Conservation (phyloP, 2,113 vertebrate genomes). For the Myiagra hebetior region DNA sequence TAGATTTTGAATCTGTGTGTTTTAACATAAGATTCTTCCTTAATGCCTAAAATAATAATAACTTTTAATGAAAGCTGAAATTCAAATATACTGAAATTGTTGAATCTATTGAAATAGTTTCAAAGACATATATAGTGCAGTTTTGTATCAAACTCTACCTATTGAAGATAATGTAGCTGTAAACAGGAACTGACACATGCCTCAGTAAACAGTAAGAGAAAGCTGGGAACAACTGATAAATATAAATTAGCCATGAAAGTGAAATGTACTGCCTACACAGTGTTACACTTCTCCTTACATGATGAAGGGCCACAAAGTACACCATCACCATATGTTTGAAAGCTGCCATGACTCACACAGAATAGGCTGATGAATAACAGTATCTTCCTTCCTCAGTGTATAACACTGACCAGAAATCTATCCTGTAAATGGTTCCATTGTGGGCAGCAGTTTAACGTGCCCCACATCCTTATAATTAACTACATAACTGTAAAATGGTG, state of each 20-base stretch:
- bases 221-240: background rate
- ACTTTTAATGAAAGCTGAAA: background rate
- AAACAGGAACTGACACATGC: background rate
- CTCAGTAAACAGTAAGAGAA: background rate
- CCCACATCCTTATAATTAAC: background rate
- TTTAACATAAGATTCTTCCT: background rate
- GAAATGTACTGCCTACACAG: slow-evolving; percentile 25
- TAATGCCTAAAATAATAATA: background rate
- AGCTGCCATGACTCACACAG: background rate
- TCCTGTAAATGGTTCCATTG: background rate
- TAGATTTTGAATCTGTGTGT: background rate
- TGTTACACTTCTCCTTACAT: background rate
- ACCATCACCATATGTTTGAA: background rate
- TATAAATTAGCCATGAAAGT: slow-evolving; percentile 17
- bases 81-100: background rate
- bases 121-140: background rate
- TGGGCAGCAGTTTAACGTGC: background rate
- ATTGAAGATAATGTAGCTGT: background rate
- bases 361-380: background rate
- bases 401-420: background rate
- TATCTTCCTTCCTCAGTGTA: background rate
- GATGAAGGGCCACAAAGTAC: background rate
- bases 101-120: background rate
- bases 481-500: background rate
- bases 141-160: background rate